phyloP scores from a whole-genome alignment of 37 sponge, comb jelly and placozoan species.

The Eunapius fragilis region DNA sequence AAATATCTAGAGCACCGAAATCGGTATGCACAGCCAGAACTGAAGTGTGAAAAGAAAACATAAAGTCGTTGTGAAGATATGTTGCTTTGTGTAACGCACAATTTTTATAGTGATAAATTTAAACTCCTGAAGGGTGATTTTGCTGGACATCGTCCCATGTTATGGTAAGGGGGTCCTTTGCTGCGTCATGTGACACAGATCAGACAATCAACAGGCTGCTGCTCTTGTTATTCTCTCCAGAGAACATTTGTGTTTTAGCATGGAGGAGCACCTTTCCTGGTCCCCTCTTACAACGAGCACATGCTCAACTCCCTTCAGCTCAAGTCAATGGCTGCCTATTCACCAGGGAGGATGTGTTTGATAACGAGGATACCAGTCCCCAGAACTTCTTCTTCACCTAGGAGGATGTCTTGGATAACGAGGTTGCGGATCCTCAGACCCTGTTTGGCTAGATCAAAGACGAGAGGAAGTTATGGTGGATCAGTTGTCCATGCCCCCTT shows the following conservation, averaged over 20 bases:
- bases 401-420: not conserved
- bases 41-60: no score
- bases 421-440: no score
- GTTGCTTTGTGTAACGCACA: no score
- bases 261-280: conserved; percentile 89
- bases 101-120: no score
- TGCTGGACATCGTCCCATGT: no score
- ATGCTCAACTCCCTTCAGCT: conserved; percentile 64
- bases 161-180: no score
- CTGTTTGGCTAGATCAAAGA: not conserved
- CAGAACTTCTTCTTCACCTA: not conserved
- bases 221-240: conserved; percentile 49
- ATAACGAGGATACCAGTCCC: not conserved
- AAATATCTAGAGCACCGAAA: no score
- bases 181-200: not conserved
- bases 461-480: not conserved
- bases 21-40: no score
- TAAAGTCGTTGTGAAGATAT: no score
- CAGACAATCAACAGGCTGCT: conserved; percentile 1
- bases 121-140: no score
- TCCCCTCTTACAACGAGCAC: conserved; percentile 56
- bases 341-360: conserved; percentile 20
- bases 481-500: not conserved
- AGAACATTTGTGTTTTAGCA: no score
- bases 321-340: conserved; percentile 12